Conservation (phyloP, 2,113 vertebrate species). For the Lonchura striata region DNA sequence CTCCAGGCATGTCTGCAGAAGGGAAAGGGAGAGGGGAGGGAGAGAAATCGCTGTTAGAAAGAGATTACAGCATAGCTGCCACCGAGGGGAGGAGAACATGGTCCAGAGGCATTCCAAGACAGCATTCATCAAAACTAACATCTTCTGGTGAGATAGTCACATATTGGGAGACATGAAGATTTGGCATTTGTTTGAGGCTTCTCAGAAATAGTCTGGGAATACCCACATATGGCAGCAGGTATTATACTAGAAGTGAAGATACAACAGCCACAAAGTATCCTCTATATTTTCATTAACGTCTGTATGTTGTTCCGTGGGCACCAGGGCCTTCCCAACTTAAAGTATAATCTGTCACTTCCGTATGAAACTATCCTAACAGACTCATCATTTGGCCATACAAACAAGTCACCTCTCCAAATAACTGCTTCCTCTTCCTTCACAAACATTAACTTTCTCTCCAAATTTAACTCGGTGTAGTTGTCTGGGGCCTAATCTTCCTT, state of each 20-base stretch:
- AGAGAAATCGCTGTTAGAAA: conserved; percentile 54
- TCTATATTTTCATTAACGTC: neutral
- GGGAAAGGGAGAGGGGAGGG: neutral
- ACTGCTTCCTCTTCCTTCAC: neutral
- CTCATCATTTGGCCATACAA: neutral
- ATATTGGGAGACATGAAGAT: neutral
- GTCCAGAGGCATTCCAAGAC: neutral
- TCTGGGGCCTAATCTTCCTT: neutral
- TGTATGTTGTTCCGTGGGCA: neutral
- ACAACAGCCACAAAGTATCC: neutral
- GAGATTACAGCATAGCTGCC: neutral
- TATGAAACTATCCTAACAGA: neutral
- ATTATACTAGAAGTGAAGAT: neutral
- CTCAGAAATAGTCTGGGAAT: neutral
- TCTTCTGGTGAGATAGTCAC: neutral
- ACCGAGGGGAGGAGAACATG: neutral
- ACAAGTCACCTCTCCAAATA: neutral
- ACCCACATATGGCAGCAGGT: rapidly evolving
- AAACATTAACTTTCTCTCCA: conserved; percentile 15
- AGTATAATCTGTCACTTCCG: neutral
- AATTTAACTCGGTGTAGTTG: neutral
- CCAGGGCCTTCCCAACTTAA: neutral
- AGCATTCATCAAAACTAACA: neutral
- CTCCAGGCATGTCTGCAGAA: conserved; percentile 91
- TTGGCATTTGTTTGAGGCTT: neutral